These are phyloP conservation scores for Drusus annulatus DNA, from an alignment of 1,140 invertebrate genomes.

Conservation along the genomic window DNA sequence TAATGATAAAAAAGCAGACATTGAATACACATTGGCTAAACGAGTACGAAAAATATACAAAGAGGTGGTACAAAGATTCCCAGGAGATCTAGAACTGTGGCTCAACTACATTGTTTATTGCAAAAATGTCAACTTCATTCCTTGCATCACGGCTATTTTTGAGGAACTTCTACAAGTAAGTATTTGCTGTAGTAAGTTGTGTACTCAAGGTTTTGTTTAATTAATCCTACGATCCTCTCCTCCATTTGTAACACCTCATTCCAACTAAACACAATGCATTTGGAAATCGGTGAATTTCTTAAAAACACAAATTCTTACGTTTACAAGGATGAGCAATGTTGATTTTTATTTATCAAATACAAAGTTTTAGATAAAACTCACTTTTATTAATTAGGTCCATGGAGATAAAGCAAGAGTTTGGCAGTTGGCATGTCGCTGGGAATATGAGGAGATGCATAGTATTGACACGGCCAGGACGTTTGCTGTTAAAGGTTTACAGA, in stretches of 20 bases:
- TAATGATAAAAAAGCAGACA: constrained; percentile 75
- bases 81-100: constrained; percentile 80
- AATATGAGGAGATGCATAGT: constrained; percentile 79
- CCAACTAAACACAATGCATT: too few species aligned
- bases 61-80: constrained; percentile 74
- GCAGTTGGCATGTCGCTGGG: constrained; percentile 81
- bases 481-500: constrained; percentile 78
- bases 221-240: too few species aligned
- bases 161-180: constrained; percentile 67
- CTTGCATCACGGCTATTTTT: constrained; percentile 65
- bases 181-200: too few species aligned
- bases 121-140: constrained; percentile 73
- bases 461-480: constrained; percentile 77
- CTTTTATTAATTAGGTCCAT: constrained; percentile 73
- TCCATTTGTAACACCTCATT: too few species aligned
- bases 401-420: constrained; percentile 82
- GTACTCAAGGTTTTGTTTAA: too few species aligned
- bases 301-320: too few species aligned
- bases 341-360: too few species aligned
- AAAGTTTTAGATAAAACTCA: not conserved
- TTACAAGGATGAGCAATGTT: too few species aligned
- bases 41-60: constrained; percentile 78
- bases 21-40: constrained; percentile 77
- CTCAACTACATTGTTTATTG: constrained; percentile 82
- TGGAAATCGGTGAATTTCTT: too few species aligned